Evolutionary conservation across 2,797 vertebrate genomes (phyloP).

Genomic region (Fundulus diaphanus): DNA sequence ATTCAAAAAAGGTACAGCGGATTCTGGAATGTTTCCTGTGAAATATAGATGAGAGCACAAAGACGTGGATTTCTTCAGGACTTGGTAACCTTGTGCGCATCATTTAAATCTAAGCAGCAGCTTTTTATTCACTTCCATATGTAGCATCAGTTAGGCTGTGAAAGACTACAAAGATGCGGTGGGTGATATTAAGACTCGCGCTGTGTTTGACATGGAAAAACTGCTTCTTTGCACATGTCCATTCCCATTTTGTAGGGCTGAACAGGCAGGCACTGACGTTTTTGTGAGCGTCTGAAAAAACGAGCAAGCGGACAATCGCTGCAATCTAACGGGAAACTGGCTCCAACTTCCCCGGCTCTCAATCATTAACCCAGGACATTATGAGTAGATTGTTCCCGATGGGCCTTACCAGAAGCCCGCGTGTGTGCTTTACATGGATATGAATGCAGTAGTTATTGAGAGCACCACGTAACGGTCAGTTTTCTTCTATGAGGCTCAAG

Average conservation of each 20-base stretch:
- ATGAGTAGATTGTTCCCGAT: conserved; percentile 65
- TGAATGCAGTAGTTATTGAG: conserved; percentile 50
- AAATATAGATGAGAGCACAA: conserved; percentile 29
- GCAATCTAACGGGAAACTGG: conserved; percentile 55
- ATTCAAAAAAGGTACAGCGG: background rate
- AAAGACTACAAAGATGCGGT: conserved; percentile 44
- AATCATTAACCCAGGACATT: conserved; percentile 55
- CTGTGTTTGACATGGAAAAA: conserved; percentile 45
- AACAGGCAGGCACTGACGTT: conserved; percentile 56
- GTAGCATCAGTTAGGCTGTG: conserved; percentile 38
- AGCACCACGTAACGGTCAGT: conserved; percentile 77
- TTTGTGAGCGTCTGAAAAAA: conserved; percentile 41
- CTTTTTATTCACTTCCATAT: conserved; percentile 33
- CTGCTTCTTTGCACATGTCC: conserved; percentile 54
- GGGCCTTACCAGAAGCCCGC: conserved; percentile 62
- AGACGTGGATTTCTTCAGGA: conserved; percentile 11
- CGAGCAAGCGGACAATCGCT: conserved; percentile 53
- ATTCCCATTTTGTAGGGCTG: conserved; percentile 46
- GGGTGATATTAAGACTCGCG: conserved; percentile 45
- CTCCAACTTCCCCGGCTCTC: conserved; percentile 50
- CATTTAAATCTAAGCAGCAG: conserved; percentile 22
- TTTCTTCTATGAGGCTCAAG: conserved; percentile 94
- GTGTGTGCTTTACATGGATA: conserved; percentile 65
- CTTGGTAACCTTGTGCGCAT: conserved; percentile 7
- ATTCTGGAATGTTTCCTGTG: conserved; percentile 51